Evolutionary conservation across 2,888 invertebrate species (phyloP).

Genomic region (Rutpela maculata): DNA sequence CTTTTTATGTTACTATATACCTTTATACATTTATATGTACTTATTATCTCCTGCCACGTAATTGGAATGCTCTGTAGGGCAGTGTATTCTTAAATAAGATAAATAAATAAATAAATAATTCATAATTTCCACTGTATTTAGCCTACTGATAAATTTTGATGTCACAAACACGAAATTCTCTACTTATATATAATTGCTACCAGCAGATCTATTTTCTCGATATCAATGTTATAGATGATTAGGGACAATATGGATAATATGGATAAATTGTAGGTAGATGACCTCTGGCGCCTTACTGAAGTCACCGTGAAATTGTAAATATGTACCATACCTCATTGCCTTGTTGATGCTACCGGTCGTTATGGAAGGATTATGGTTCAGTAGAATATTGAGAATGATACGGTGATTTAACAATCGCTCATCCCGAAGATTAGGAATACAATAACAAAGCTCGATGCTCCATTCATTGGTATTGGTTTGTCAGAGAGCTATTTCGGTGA

Average conservation of each 20-base stretch:
- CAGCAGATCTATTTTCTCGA: too few relatives aligned
- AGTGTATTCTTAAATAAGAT: too few relatives aligned
- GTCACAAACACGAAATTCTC: too few relatives aligned
- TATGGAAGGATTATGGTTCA: background rate
- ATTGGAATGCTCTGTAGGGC: too few relatives aligned
- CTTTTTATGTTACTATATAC: too few relatives aligned
- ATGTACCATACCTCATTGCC: background rate
- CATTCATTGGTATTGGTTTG: background rate
- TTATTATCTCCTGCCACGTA: too few relatives aligned
- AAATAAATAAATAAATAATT: too few relatives aligned
- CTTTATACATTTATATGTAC: too few relatives aligned
- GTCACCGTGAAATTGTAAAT: slow-evolving; percentile 7
- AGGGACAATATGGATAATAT: background rate
- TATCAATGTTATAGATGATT: too few relatives aligned
- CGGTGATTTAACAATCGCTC: background rate
- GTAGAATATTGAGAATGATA: background rate
- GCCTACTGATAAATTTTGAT: too few relatives aligned
- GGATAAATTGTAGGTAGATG: background rate
- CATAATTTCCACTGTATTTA: too few relatives aligned
- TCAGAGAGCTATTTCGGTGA: background rate
- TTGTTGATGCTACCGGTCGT: background rate
- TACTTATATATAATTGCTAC: too few relatives aligned
- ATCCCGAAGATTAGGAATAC: background rate
- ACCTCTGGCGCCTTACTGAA: background rate
- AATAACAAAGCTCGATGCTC: background rate